Evolutionary conservation across 35 echinoderm and acorn worm species (phyloP).

Genomic region (Acanthaster planci): DNA sequence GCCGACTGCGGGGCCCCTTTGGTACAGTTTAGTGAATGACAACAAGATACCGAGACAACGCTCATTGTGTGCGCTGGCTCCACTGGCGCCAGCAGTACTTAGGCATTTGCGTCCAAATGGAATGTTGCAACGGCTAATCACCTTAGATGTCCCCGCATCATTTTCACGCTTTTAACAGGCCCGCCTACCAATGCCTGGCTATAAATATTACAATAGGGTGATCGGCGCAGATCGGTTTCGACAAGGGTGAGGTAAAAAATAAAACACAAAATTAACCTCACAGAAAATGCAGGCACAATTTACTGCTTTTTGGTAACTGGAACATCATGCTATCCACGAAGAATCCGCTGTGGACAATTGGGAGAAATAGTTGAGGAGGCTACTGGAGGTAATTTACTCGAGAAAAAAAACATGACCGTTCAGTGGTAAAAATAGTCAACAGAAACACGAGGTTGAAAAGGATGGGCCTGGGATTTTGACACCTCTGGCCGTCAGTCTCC

Average conservation of each 20-base stretch:
- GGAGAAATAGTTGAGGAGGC: not conserved
- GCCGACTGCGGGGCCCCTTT: constrained; percentile 19
- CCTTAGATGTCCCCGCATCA: constrained; percentile 72
- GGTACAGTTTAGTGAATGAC: constrained; percentile 56
- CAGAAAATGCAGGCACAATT: not conserved
- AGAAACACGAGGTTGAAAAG: constrained; percentile 6
- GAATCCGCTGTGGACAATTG: not conserved
- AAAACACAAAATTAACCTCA: not conserved
- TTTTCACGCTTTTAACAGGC: constrained; percentile 71
- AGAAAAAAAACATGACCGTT: not conserved
- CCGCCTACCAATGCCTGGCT: constrained; percentile 44
- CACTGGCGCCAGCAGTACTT: constrained; percentile 95
- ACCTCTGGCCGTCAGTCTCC: constrained; percentile 7
- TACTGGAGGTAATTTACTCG: not conserved
- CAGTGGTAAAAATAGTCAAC: not conserved
- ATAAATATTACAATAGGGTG: constrained; percentile 45
- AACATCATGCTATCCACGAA: not conserved
- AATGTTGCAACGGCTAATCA: constrained; percentile 91
- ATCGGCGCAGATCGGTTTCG: constrained; percentile 10
- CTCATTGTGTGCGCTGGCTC: constrained; percentile 85
- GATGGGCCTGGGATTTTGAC: constrained; percentile 20
- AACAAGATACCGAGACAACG: constrained; percentile 65
- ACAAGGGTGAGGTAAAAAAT: not conserved
- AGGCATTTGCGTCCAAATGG: constrained; percentile 78
- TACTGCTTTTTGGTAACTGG: not conserved